Base-by-base conservation (phyloP, 2,888 invertebrate species). In the Metalampra italica region DNA sequence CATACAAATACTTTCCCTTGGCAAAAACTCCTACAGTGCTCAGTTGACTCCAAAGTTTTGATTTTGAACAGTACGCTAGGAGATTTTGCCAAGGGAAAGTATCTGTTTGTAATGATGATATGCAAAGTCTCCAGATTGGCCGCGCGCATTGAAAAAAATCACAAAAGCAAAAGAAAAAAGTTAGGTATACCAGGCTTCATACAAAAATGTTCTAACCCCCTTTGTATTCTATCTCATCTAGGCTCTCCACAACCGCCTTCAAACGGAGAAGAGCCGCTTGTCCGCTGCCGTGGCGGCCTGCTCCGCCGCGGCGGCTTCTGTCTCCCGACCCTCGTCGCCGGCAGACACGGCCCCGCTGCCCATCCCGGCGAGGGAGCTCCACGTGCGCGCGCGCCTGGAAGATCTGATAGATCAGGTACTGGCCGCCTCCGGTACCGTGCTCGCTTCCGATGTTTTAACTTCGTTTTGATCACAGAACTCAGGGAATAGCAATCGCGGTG, bases 361-460 rank as follows among this genome's bases (percentile, higher is more conserved):
- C 12, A 93, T 97, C 56, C 97, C 97, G 9, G 93, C 95, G 50
- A 91, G 94, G 51, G 98, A 98, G 80, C 90, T 97, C 8, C 92
- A 94, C 77, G 96, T 97, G 49, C 91, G 97, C 57, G 94, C 95
- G 0, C 91, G 96, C 46, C 90, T 98, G 0, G 97, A 98, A 81
- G 97, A 98, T 87, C 92, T 97, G 66, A 96, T 97, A 68, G 97
- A 97, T 82, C 96, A 97, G 93, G 96, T 96, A 92, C 59, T 81
- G n/a, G 49, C 42, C 0, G 68, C 61, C 0, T 68, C 71, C 0
- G 57, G 68, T 0, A 50, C 58, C 0, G 60, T 83, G 1, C 67
- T 83, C 0, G 60, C 66, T 39, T 72, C 77, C 0, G 68, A 81
- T 60, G 67, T 71, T 8, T 64, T 81, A 47, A 67, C 60, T 50